Conservation (phyloP, 2,113 vertebrate genomes). For the Leptobrachium ailaonicum region DNA sequence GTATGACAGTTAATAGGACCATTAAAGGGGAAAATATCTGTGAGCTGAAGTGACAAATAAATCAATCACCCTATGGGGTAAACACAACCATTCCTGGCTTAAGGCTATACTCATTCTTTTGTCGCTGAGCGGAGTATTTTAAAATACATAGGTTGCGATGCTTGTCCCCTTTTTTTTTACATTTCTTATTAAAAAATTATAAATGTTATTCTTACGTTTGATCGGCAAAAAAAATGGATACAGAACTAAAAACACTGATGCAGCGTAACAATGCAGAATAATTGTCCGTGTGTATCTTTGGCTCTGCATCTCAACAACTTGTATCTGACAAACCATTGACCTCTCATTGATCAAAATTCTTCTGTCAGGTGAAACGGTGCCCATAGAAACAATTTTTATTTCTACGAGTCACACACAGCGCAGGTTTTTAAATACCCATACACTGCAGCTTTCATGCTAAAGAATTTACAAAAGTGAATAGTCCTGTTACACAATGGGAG, state of each 20-base stretch:
- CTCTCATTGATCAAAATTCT: constrained; percentile 22
- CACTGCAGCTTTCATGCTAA: no score
- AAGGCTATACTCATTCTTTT: constrained; percentile 29
- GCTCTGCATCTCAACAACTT: constrained; percentile 7
- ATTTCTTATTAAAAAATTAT: no score
- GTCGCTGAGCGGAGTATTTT: constrained; percentile 16
- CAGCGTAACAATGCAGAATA: constrained; percentile 15
- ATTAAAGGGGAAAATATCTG: constrained; percentile 36
- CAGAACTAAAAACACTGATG: constrained; percentile 4
- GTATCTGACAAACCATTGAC: constrained; percentile 24
- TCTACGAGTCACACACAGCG: background rate
- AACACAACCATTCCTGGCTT: constrained; percentile 29
- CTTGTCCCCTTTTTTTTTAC: no score
- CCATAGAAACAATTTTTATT: background rate
- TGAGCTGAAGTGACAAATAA: constrained; percentile 31
- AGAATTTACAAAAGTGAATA: no score
- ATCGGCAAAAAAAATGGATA: background rate
- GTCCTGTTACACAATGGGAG: no score
- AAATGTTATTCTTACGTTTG: no score
- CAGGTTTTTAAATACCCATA: no score
- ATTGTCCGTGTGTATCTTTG: constrained; percentile 23
- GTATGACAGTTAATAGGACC: constrained; percentile 13
- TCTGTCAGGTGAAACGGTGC: constrained; percentile 5
- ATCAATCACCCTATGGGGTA: constrained; percentile 46
- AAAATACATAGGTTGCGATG: no score